Evolutionary conservation across 2,113 vertebrate species (phyloP).

Genomic region (Sander vitreus): DNA sequence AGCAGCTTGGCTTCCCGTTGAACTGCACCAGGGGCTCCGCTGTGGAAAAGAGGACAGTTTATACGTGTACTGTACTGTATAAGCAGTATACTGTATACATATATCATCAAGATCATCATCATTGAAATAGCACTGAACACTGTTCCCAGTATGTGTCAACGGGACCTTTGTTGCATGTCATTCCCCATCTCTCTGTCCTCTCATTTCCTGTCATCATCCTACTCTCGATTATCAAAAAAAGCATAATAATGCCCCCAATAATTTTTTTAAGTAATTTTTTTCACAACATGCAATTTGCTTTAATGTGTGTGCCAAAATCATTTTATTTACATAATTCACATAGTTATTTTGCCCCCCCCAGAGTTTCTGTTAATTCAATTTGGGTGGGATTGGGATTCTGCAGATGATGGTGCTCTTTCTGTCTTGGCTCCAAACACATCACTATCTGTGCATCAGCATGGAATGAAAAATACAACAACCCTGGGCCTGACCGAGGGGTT

Average conservation of each 20-base stretch:
- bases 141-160: not conserved
- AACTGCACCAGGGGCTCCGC: conserved; percentile 95
- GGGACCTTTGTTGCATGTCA: not conserved
- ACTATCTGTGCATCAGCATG: not conserved
- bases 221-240: not conserved
- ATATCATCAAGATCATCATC: not conserved
- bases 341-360: not conserved
- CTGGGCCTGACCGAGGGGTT: not conserved
- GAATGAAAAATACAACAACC: not conserved
- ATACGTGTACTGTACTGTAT: not conserved
- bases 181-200: not conserved
- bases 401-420: conserved; percentile 1
- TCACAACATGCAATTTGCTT: not conserved
- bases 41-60: conserved; percentile 78
- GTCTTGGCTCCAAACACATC: not conserved
- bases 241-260: not conserved
- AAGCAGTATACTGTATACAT: not conserved
- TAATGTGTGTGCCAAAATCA: not conserved
- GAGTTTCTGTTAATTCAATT: not conserved
- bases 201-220: not conserved
- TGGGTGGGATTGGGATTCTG: not conserved
- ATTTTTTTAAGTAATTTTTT: not conserved
- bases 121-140: not conserved
- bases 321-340: not conserved
- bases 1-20: conserved; percentile 95